phyloP scores from a whole-genome alignment of 2,113 vertebrate species.

The Mormyrus lacerda region DNA sequence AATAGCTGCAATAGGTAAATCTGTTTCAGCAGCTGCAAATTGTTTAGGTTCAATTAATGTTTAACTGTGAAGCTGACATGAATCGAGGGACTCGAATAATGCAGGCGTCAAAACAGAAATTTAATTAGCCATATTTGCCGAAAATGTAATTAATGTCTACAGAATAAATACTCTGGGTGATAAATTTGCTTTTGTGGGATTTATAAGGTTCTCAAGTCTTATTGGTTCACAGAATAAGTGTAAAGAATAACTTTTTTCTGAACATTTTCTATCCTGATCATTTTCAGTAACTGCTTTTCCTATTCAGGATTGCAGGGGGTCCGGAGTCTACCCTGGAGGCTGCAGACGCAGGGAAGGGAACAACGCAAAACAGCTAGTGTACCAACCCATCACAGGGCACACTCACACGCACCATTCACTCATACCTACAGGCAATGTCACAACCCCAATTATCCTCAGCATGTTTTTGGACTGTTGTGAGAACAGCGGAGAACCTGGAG shows the following conservation, averaged over 20 bases:
- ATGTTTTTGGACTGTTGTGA: neutral
- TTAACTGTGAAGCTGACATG: neutral
- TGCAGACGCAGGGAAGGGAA: neutral
- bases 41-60: neutral
- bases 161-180: neutral
- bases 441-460: neutral
- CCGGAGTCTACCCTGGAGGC: neutral
- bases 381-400: too few relatives aligned
- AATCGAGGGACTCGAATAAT: neutral
- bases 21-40: neutral
- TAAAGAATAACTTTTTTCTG: neutral
- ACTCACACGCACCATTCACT: neutral
- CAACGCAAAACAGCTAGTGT: neutral
- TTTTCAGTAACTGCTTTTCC: neutral
- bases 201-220: neutral
- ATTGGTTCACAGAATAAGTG: neutral
- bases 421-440: neutral
- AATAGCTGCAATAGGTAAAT: neutral
- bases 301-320: neutral
- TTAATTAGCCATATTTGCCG: neutral
- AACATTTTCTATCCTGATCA: neutral
- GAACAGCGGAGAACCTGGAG: neutral
- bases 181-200: neutral
- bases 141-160: neutral
- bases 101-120: constrained; percentile 1